phyloP scores from a whole-genome alignment of 1,140 invertebrate species.

The Anthonomus grandis region DNA sequence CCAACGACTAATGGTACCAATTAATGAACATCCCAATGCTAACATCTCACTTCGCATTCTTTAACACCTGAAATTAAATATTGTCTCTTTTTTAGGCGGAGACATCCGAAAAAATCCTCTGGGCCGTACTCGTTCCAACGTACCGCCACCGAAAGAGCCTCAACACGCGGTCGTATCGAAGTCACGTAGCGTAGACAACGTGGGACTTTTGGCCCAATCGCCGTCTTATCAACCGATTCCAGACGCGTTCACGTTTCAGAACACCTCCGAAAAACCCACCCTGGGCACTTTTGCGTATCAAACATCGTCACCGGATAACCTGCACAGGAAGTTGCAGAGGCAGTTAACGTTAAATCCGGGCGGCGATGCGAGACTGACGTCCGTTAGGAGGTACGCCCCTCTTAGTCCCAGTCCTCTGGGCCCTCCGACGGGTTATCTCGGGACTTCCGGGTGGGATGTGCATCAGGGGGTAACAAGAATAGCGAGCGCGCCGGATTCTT shows the following conservation, averaged over 20 bases:
- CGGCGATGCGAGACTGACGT: conserved; percentile 65
- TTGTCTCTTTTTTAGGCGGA: conserved; percentile 12
- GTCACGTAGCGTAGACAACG: conserved; percentile 58
- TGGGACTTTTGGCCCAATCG: conserved; percentile 39
- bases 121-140: conserved; percentile 58
- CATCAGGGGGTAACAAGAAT: conserved; percentile 67
- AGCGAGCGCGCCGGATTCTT: conserved; percentile 73
- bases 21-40: no score
- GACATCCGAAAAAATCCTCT: conserved; percentile 41
- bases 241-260: conserved; percentile 14
- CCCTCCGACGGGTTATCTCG: conserved; percentile 14
- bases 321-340: conserved; percentile 74
- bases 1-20: no score
- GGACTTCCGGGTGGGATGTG: conserved; percentile 42
- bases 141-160: conserved; percentile 45
- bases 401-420: conserved; percentile 13
- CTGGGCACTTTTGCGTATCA: conserved; percentile 28
- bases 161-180: conserved; percentile 51
- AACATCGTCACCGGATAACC: conserved; percentile 54
- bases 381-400: conserved; percentile 14
- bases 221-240: conserved; percentile 25
- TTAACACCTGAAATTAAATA: no score
- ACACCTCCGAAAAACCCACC: conserved; percentile 9
- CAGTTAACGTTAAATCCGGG: conserved; percentile 77
- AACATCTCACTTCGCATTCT: no score